Conservation (phyloP, 2,888 invertebrate species). For the Xestia rhomboidea region DNA sequence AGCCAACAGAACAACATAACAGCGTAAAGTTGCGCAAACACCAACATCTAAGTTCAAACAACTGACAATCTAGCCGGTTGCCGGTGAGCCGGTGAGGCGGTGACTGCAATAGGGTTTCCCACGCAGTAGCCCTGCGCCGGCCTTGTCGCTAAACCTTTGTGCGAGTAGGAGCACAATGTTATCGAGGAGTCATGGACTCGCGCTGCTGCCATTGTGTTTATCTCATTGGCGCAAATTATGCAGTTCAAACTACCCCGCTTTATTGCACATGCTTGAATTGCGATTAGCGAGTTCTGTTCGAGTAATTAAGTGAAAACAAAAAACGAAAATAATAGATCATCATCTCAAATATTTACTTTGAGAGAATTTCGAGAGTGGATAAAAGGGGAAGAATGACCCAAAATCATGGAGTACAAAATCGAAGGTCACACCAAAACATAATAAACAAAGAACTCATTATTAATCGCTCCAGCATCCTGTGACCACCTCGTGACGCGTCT, state of each 20-base stretch:
- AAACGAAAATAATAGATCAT: neutral
- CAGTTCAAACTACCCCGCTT: constrained; percentile 40
- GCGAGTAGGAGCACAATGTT: constrained; percentile 73
- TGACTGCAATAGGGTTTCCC: constrained; percentile 75
- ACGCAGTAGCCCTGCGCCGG: constrained; percentile 76
- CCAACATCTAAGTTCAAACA: constrained; percentile 61
- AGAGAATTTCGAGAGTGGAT: neutral
- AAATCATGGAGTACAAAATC: neutral
- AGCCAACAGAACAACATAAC: constrained; percentile 35
- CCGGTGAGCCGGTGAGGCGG: constrained; percentile 39
- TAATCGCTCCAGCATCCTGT: constrained; percentile 36
- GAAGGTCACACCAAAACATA: constrained; percentile 21
- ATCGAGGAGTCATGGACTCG: constrained; percentile 73
- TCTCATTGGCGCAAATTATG: constrained; percentile 60
- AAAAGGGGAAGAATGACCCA: neutral
- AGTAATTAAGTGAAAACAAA: neutral
- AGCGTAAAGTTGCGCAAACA: constrained; percentile 46
- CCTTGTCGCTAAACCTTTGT: constrained; percentile 85
- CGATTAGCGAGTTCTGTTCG: neutral
- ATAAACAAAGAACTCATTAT: constrained; percentile 41
- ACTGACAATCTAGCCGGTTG: constrained; percentile 60
- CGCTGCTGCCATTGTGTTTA: constrained; percentile 65
- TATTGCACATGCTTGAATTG: constrained; percentile 15
- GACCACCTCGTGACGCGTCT: constrained; percentile 45
- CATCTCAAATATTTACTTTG: neutral